Base-by-base conservation (phyloP, 2,888 invertebrate species). In the Tachystola acroxantha region DNA sequence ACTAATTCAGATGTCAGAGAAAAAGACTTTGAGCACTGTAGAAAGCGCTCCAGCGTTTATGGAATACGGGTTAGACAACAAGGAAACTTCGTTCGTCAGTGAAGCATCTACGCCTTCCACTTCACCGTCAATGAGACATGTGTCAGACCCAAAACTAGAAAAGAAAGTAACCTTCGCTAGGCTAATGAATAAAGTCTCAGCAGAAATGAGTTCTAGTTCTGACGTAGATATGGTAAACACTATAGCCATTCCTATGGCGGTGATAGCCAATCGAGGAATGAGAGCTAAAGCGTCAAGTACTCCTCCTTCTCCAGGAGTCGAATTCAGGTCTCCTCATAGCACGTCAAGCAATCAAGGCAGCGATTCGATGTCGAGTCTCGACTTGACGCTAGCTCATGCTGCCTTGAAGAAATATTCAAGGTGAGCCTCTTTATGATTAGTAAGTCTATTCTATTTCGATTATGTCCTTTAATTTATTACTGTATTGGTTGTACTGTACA, bases 161-260 rank as follows among this genome's bases (percentile, higher is more conserved):
- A 93, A 93, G 77, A 93, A 93, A 71, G 93, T 94, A 5, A 93
- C 93, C 0, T 94, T 94, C 61, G 93, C 94, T 0, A 87, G 93
- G 45, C 71, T 94, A 33, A 69, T 93, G 12, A 93, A 91, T 60
- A 93, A 91, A 73, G 92, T 93, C 3, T 93, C 93, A 7, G 91
- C 92, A 6, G 94, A 93, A 81, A 93, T 93, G 91, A 93, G 91
- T 57, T 92, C 92, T 0, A 91, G 92, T 37, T 92, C 93, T 0
- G 93, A 93, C 43, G 88, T 92, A 39, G 92, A 92, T 63, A 86
- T 88, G 72, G 84, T 79, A 27, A 85, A 86, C 37, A 88, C 85
- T 13, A 88, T 88, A 50, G 65, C 82, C 1, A 86, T 85, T 31
- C 82, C 86, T 0, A 80, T 86, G 78, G 81, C 86, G 0, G 79